Base-by-base conservation (phyloP, 2,113 vertebrate genomes). In the Leptobrachium leishanense region DNA sequence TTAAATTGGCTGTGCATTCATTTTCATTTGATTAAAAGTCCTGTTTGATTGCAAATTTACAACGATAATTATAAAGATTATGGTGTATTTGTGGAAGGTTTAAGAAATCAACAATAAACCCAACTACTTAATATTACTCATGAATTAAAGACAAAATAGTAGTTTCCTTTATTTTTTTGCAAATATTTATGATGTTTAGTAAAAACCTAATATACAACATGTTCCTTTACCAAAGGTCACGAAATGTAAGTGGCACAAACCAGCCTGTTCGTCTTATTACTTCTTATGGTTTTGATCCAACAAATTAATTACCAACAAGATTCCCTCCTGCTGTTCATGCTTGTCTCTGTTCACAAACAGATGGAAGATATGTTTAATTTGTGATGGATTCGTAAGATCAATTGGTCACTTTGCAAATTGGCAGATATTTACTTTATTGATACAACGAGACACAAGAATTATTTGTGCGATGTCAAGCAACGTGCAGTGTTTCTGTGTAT, bases 321-420 rank as follows among this genome's bases (percentile, higher is more conserved):
- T 68, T 77, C 41, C 75, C 66, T 77, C 75, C 66, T 69, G 53
- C 75, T 77, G 75, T 69, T 68, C 74, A 41, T 40, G 73, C 43
- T 75, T 76, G 41, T 77, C 66, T 46, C 41, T 42, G 66, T 68
- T 77, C 66, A 43, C 67, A 44, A 69, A 69, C 75, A 77, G 75
- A 76, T 76, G 75, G 75, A 77, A 69, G 66, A 59, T 43, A 77
- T 69, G 68, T 78, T 63, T 72, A 42, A 71, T 71, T 78, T 72
- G 76, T 68, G 59, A 69, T 59, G 65, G 66, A 59, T 76, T 77
- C 69, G n/a, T 8, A 72, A 78, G 76, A 72, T 78, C 68, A 78
- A 64, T 72, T 59, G 68, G 57, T 78, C 76, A 64, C 59, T 31
- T 31, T 65, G 65, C 62, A 50, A 78, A 64, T 72, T 72, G 57